Evolutionary conservation across 2,113 vertebrate species (phyloP).

Genomic region (Ptilonorhynchus violaceus): DNA sequence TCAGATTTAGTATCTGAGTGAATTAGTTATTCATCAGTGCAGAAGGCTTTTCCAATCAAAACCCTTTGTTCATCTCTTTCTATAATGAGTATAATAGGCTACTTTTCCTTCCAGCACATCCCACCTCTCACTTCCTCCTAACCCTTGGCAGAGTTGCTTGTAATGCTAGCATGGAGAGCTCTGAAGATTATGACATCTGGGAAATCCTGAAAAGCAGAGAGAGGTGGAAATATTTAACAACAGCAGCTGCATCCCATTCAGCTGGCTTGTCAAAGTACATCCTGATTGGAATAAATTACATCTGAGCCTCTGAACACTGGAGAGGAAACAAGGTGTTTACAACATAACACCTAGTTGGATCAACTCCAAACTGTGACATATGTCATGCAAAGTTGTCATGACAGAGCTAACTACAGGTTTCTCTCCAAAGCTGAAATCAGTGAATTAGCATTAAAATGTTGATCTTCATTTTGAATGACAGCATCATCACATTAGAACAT

Average conservation of each 20-base stretch:
- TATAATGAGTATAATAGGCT: not conserved
- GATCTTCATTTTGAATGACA: slow-evolving; percentile 21
- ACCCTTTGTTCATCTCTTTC: slow-evolving; percentile 27
- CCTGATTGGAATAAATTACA: slow-evolving; percentile 44
- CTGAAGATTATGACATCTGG: slow-evolving; percentile 51
- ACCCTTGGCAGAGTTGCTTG: not conserved
- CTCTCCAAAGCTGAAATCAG: not conserved
- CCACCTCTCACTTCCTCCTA: not conserved
- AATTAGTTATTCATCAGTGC: not conserved
- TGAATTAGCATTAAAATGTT: not conserved
- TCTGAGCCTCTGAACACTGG: not conserved
- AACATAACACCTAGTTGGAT: not conserved
- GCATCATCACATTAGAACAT: not conserved
- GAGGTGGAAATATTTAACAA: not conserved
- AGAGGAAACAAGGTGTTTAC: not conserved
- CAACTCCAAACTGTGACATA: not conserved
- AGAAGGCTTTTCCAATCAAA: slow-evolving; percentile 56
- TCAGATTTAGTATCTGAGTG: not conserved
- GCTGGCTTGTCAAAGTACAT: not conserved
- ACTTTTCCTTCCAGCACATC: slow-evolving; percentile 3
- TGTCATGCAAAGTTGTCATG: not conserved
- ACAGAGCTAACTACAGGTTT: not conserved
- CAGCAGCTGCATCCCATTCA: slow-evolving; percentile 14
- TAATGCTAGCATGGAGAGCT: not conserved
- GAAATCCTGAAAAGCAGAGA: slow-evolving; percentile 49